Evolutionary conservation across 2,113 vertebrate genomes (phyloP).

Genomic region (Colossoma macropomum): DNA sequence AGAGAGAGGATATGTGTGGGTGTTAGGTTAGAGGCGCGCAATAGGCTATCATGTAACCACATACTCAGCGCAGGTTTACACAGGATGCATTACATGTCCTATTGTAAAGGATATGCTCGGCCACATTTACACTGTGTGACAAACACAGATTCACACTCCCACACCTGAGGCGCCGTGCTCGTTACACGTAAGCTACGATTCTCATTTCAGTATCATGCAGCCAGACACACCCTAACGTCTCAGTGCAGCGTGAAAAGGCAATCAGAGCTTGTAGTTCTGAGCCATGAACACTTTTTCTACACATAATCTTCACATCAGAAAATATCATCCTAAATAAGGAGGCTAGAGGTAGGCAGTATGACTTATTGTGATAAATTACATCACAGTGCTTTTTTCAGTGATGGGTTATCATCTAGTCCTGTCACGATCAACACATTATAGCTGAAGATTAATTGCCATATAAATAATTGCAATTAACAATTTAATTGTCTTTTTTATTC

Average conservation of each 20-base stretch:
- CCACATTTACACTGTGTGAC: background rate
- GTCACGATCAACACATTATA: no score
- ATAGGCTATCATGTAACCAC: constrained; percentile 28
- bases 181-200: background rate
- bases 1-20: constrained; percentile 53
- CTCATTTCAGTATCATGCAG: background rate
- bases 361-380: background rate
- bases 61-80: constrained; percentile 42
- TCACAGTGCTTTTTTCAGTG: background rate
- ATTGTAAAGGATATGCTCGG: constrained; percentile 34
- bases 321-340: no score
- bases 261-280: background rate
- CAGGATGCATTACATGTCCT: constrained; percentile 47
- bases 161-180: background rate
- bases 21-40: constrained; percentile 35
- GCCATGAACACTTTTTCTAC: background rate
- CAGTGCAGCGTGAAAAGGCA: background rate
- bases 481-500: no score
- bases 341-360: no score
- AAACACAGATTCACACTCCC: constrained; percentile 24
- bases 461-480: no score
- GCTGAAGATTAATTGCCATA: no score
- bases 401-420: no score
- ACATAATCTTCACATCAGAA: background rate
- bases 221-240: background rate